These are phyloP conservation scores for Tupaia tana DNA, from an alignment of 2,113 vertebrate genomes.

Conservation along the genomic window DNA sequence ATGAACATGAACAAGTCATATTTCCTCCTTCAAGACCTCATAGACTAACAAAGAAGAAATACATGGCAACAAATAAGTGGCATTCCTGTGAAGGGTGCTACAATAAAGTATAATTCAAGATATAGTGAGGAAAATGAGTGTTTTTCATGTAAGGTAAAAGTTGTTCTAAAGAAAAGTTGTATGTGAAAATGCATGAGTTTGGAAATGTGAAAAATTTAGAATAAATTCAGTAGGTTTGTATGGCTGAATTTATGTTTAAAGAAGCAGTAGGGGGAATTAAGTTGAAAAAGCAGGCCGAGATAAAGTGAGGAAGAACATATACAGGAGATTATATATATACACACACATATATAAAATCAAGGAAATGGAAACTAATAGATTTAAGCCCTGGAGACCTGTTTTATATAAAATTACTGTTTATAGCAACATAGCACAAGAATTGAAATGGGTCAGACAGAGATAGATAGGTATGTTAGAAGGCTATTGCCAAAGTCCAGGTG, in stretches of 20 bases:
- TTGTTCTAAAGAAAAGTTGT: background rate
- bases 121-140: background rate
- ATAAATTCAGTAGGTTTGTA: background rate
- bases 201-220: background rate
- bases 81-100: background rate
- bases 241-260: background rate
- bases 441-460: background rate
- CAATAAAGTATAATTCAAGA: background rate
- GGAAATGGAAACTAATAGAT: constrained; percentile 18
- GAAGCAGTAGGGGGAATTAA: background rate
- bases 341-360: background rate
- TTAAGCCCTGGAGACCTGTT: background rate
- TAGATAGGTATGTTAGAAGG: background rate
- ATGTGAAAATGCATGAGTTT: background rate
- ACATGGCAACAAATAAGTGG: background rate
- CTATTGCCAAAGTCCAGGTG: background rate
- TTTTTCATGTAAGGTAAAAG: background rate
- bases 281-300: background rate
- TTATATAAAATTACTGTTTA: constrained; percentile 2
- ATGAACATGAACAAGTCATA: background rate
- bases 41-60: background rate
- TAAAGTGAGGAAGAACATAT: background rate
- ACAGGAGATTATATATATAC: background rate
- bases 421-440: background rate
- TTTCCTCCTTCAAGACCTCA: background rate